Base-by-base conservation (phyloP, 2,888 invertebrate species). In the Andrena camellia region DNA sequence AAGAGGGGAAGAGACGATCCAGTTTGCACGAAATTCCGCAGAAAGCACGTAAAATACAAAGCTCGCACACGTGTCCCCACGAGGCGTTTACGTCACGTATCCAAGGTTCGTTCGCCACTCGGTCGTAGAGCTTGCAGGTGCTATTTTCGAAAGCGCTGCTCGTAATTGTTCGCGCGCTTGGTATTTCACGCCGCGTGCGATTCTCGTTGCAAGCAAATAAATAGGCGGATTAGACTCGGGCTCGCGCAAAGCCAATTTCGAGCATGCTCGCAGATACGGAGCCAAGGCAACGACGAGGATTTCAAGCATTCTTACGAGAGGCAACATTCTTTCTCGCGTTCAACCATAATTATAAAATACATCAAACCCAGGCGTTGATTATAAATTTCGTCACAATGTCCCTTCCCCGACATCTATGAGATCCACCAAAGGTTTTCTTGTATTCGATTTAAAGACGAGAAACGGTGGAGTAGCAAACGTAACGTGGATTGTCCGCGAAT, bases 71-170 rank as follows among this genome's bases (percentile, higher is more conserved):
- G 62, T 66, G 62, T 31, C 71, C 50, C 52, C 70, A 29, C 42
- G 50, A 35, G 23, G 42, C 70, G 59, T 78, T 81, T 69, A 63
- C 70, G 75, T 78, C 84, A 79, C 54, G 81, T 78, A 80, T 80
- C 79, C 88, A 82, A 87, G 84, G 83, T 83, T 87, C 79, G 76
- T 85, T 88, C 83, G 74, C 79, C 79, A 73, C 86, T 85, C 66
- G 50, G 72, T 81, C 59, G 70, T 60, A 75, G 78, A 60, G 62
- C 71, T 76, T 70, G 70, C 72, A 26, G 63, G 62, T 88, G 42
- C 78, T 87, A 87, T 87, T 87, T 87, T 86, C 73, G 84, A 79
- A 66, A 64, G 59, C 71, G 54, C 71, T 71, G 48, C 57, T 78
- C 68, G 80, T 71, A 83, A 84, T 84, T 80, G 83, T 64, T 69